Evolutionary conservation across 2,888 invertebrate species (phyloP), one percentile per base, ranked within the genome.

Genomic region (Melieria omissa): DNA sequence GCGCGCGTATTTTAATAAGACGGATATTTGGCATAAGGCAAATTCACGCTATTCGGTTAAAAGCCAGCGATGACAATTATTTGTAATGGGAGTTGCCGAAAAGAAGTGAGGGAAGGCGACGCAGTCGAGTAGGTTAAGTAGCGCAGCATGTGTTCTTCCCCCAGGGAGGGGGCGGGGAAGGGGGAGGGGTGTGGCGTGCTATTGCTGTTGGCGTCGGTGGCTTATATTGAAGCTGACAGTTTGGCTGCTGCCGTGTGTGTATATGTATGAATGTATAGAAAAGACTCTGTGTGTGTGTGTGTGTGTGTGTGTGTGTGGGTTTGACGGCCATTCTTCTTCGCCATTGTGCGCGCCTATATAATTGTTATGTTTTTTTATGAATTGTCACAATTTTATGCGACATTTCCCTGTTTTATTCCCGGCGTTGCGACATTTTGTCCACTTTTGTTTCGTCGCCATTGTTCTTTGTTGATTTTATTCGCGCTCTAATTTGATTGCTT

Each of bases 291-390:
- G 63, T 46, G 45, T 46, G 57, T 7, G 46, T 29, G 64, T n/a
- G 63, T 47, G 49, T 4, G 69, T 1, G 60, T 16, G 4, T 54
- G 16, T 68, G n/a, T 41, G 57, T 10, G 4, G 14, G 7, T 7
- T 16, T 49, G 12, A 45, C 45, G 44, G 14, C 44, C 5, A 14
- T 65, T 5, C 4, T 14, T 12, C 14, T 16, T 8, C 55, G 63
- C 12, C 16, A 9, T 16, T 64, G 47, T 47, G 62, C 14, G 42
- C 63, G 41, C 47, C 62, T 62, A 67, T 47, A 68, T 60, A 70
- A 70, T 68, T 74, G 66, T 73, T 73, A 55, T 64, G 73, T 58
- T 60, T 73, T 73, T 74, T 70, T 69, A 73, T 71, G 71, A 77
- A 73, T 77, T 75, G 70, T 62, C 62, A 66, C 54, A 70, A 69